Base-by-base conservation (phyloP, 2,113 vertebrate genomes). In the Melanotaenia duboulayi region DNA sequence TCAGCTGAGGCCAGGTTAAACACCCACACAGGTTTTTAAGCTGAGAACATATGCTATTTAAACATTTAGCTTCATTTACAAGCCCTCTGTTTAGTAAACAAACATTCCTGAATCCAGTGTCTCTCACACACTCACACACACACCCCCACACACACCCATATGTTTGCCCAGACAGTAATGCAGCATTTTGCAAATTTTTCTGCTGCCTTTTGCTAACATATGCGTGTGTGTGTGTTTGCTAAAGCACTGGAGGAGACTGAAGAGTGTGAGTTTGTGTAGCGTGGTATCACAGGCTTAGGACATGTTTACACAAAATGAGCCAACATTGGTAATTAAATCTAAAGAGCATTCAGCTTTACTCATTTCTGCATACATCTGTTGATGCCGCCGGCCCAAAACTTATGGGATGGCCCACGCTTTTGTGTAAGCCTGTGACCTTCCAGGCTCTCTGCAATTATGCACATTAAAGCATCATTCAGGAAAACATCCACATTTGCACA, bases 61-160 rank as follows among this genome's bases (percentile, higher is more conserved):
- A 73, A 81, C 74, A 60, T 62, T 44, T 42, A 19, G 17, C 48
- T 66, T 39, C 61, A 35, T 76, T 77, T 35, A 77, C 51, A 48
- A 46, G 58, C 20, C 35, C 22, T 65, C 49, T 65, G 48, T 74
- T 78, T 70, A 74, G 37, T 74, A 64, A 73, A 84, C 59, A 84
- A 68, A 80, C 57, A 65, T 63, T 73, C 61, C 64, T 50, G 44
- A 23, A 2, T 40, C 42, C 66, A 17, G 50, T 46, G 11, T 44
- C 35, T 19, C 51, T 14, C 71, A 37, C 23, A 25, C 49, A 4
- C 44, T 35, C 42, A 59, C 52, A 55, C 39, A 65, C 35, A 28
- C 28, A 28, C 28, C 65, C 60, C 19, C 44, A n/a, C 44, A n/a
- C 44, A 9, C 17, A 48, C 65, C 54, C 77, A 77, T 72, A 81